These are phyloP conservation scores for Camponotus floridanus DNA, from an alignment of 1,140 invertebrate species.

Conservation along the genomic window DNA sequence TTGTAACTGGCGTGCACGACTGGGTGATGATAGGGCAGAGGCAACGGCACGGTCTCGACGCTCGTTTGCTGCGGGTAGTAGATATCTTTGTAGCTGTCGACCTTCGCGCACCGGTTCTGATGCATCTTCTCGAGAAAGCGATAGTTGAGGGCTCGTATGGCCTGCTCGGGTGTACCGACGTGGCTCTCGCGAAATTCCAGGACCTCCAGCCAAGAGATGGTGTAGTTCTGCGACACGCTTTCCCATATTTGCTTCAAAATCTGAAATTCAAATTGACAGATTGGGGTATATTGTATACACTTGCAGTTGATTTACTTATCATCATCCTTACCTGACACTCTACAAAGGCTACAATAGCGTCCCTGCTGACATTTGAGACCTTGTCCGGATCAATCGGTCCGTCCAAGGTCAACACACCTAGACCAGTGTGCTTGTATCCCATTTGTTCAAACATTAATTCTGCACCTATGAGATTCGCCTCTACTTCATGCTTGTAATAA, in stretches of 20 bases:
- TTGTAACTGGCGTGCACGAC: conserved; percentile 77
- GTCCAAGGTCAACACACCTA: conserved; percentile 88
- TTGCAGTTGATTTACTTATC: background rate
- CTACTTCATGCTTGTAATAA: conserved; percentile 95
- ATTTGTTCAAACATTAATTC: conserved; percentile 92
- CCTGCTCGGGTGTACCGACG: conserved; percentile 88
- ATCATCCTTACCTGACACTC: conserved; percentile 91
- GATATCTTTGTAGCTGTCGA: conserved; percentile 67
- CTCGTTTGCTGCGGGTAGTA: conserved; percentile 64
- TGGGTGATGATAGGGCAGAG: conserved; percentile 68
- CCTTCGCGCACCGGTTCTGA: conserved; percentile 72
- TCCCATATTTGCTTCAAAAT: conserved; percentile 90
- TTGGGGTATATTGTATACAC: background rate
- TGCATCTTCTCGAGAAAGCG: conserved; percentile 83
- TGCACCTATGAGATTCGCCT: conserved; percentile 91
- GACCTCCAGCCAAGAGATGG: conserved; percentile 89
- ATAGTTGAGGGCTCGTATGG: conserved; percentile 85
- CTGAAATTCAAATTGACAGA: conserved; percentile 76
- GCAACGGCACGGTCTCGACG: conserved; percentile 38
- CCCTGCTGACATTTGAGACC: conserved; percentile 92
- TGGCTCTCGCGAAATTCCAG: conserved; percentile 89
- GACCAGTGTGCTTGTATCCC: conserved; percentile 91
- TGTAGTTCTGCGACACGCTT: conserved; percentile 86
- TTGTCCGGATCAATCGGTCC: conserved; percentile 93
- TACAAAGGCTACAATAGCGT: conserved; percentile 95